phyloP scores from a whole-genome alignment of 1,140 invertebrate species.

The Atopsyche davidsoni region DNA sequence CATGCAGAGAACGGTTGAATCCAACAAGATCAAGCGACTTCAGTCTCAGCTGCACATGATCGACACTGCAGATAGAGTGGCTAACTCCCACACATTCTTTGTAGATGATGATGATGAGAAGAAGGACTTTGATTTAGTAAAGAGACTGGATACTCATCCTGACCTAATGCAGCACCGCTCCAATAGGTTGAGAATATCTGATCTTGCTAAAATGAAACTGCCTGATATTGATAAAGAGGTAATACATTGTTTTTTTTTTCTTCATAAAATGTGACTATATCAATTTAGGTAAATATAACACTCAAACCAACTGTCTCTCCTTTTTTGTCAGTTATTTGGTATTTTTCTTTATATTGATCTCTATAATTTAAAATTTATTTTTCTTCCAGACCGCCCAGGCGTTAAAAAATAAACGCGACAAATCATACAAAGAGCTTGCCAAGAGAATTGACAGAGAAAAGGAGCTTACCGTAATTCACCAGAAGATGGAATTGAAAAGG shows the following conservation, averaged over 20 bases:
- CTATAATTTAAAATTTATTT: no score
- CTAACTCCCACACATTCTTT: constrained; percentile 80
- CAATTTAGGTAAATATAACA: neutral
- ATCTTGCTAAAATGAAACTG: constrained; percentile 55
- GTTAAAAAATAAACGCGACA: constrained; percentile 56
- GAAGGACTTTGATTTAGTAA: constrained; percentile 62
- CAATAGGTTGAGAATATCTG: constrained; percentile 60
- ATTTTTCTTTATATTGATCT: neutral
- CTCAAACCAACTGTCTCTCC: neutral
- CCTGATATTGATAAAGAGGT: constrained; percentile 51
- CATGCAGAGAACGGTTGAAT: constrained; percentile 78
- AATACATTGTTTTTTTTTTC: constrained; percentile 21
- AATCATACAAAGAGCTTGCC: constrained; percentile 70
- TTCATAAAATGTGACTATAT: no score
- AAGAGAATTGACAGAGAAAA: constrained; percentile 78
- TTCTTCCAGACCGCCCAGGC: constrained; percentile 39
- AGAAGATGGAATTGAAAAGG: constrained; percentile 77
- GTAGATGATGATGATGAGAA: constrained; percentile 60
- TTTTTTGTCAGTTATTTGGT: constrained; percentile 18
- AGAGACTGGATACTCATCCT: constrained; percentile 70
- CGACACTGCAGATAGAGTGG: constrained; percentile 58
- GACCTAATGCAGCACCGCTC: constrained; percentile 59
- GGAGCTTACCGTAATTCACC: constrained; percentile 71
- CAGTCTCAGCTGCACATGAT: constrained; percentile 79
- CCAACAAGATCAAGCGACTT: constrained; percentile 81